A percentile compares a stretch with the other conserved stretches of the same genome.
Evolutionary conservation across 2,888 invertebrate species (phyloP).

Genomic region (Tineola bisselliella): DNA sequence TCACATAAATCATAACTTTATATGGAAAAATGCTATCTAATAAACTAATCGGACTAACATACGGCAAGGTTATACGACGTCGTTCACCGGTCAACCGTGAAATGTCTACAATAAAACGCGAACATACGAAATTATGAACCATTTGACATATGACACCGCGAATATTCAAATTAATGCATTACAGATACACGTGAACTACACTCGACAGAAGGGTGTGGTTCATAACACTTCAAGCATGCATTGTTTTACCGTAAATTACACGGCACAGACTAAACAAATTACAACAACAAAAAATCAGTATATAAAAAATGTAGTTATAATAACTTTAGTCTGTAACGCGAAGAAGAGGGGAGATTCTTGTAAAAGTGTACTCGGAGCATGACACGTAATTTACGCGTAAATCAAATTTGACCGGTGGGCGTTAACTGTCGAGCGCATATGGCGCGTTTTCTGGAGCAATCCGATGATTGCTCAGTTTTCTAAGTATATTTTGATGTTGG

Average conservation of each 20-base stretch:
- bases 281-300: background rate
- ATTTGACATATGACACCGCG: constrained; percentile 69
- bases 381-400: constrained; percentile 66
- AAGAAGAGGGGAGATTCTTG: constrained; percentile 22
- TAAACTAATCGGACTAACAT: constrained; percentile 1
- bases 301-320: background rate
- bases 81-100: constrained; percentile 21
- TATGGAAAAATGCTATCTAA: background rate
- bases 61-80: background rate
- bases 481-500: constrained; percentile 47
- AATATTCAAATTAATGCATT: constrained; percentile 69
- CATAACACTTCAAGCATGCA: constrained; percentile 32
- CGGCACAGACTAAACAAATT: constrained; percentile 27
- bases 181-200: constrained; percentile 50
- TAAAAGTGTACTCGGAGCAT: constrained; percentile 31
- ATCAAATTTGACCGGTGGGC: constrained; percentile 67
- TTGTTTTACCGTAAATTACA: constrained; percentile 23
- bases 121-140: constrained; percentile 55
- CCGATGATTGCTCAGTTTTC: constrained; percentile 41
- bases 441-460: constrained; percentile 48
- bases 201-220: constrained; percentile 49
- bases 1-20: background rate
- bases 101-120: constrained; percentile 31
- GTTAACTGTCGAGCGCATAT: constrained; percentile 61
- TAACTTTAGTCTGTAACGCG: constrained; percentile 27